A percentile compares a stretch with the other conserved stretches of the same genome.
Evolutionary conservation across 2,888 invertebrate genomes (phyloP).

Genomic region (Volucella inanis): DNA sequence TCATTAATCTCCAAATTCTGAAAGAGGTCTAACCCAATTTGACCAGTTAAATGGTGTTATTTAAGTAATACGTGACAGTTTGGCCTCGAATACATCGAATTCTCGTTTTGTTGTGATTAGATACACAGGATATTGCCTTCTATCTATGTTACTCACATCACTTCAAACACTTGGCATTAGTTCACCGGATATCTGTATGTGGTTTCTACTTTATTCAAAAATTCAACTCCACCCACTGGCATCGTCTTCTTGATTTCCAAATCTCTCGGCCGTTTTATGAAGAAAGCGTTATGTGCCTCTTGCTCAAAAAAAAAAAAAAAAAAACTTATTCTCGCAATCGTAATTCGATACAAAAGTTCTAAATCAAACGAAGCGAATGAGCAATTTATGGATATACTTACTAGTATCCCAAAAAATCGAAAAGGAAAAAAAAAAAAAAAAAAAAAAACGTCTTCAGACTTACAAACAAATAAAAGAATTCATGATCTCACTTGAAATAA

Average conservation of each 20-base stretch:
- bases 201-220: no score
- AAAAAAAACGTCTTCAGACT: conserved; percentile 1
- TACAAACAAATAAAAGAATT: conserved; percentile 3
- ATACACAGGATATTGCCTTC: no score
- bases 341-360: conserved; percentile 41
- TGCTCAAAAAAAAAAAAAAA: neutral
- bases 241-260: conserved; percentile 1
- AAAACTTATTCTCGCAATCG: conserved; percentile 2
- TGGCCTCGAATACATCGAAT: no score
- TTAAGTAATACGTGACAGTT: no score
- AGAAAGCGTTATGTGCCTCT: conserved; percentile 9
- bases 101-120: no score
- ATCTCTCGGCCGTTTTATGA: neutral
- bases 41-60: no score
- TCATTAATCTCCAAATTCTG: no score
- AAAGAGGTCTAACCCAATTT: no score
- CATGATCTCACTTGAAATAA: conserved; percentile 65
- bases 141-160: no score
- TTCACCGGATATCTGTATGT: no score
- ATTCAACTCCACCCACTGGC: neutral
- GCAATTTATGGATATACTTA: conserved; percentile 35
- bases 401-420: conserved; percentile 30
- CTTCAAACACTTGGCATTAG: no score
- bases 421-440: conserved; percentile 4
- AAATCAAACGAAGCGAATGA: neutral